phyloP scores from a whole-genome alignment of 2,113 vertebrate genomes.

The Pelodiscus sinensis region DNA sequence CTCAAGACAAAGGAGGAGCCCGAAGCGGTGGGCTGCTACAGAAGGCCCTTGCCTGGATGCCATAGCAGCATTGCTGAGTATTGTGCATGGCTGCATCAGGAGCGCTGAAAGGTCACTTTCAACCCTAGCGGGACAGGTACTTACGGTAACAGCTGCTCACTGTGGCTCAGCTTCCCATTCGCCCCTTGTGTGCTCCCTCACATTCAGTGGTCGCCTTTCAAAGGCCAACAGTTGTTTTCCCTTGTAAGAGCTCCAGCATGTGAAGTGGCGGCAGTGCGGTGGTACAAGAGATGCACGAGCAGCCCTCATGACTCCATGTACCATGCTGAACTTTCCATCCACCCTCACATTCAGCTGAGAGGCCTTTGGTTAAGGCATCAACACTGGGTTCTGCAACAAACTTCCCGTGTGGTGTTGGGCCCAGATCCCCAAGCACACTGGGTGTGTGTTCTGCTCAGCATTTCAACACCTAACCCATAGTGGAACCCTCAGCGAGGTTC shows the following conservation, averaged over 20 bases:
- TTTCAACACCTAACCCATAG: background rate
- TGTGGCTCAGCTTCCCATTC: background rate
- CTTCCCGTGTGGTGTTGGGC: background rate
- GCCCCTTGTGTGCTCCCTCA: accelerated
- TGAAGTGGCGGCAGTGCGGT: background rate
- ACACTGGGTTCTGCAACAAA: background rate
- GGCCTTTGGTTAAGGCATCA: background rate
- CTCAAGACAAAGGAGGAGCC: background rate
- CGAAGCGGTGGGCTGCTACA: background rate
- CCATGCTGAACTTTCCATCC: background rate
- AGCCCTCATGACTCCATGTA: background rate
- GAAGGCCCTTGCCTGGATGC: accelerated
- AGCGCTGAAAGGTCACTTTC: background rate
- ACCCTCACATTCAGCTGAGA: background rate
- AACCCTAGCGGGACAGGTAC: background rate
- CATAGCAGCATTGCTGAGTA: accelerated
- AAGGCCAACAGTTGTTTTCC: background rate
- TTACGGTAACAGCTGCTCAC: background rate
- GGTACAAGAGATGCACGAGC: background rate
- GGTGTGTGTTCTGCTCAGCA: background rate
- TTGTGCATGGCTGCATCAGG: background rate
- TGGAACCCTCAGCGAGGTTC: background rate
- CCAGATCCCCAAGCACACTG: background rate
- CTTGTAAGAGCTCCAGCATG: background rate
- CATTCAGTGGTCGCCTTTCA: background rate